Percentiles rank a stretch among this genome's conserved stretches.
Conservation (phyloP, 2,888 invertebrate genomes). For the Acheta domesticus region DNA sequence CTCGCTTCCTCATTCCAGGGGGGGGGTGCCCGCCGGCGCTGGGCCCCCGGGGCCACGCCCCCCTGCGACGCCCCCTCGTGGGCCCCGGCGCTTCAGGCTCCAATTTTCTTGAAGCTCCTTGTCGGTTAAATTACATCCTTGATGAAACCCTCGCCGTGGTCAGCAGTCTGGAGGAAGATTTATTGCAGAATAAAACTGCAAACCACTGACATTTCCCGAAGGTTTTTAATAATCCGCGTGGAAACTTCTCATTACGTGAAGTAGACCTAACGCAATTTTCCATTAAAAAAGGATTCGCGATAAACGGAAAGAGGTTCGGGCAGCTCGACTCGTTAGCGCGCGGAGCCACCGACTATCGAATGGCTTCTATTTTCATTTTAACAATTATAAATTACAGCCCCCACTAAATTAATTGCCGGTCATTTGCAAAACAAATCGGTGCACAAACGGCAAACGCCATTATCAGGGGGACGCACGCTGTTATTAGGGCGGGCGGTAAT, state of each 20-base stretch:
- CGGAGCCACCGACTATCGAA: not conserved
- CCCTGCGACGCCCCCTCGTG: not conserved
- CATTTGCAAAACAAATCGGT: not conserved
- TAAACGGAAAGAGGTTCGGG: not conserved
- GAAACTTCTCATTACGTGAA: not conserved
- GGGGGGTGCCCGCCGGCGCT: too few relatives aligned
- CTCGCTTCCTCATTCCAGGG: too few relatives aligned
- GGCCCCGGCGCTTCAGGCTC: not conserved
- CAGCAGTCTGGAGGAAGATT: not conserved
- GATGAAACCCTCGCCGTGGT: not conserved
- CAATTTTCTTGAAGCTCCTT: conserved; percentile 1
- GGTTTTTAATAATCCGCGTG: not conserved
- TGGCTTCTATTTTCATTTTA: not conserved
- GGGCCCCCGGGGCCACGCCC: too few relatives aligned
- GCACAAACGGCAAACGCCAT: not conserved
- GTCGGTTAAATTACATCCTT: not conserved
- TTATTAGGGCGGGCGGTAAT: not conserved
- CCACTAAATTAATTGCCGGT: not conserved
- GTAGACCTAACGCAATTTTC: not conserved
- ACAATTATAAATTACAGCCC: not conserved
- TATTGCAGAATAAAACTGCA: not conserved
- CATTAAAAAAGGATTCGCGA: not conserved
- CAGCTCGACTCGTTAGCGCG: not conserved
- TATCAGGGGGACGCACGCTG: not conserved
- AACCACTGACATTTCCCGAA: not conserved